Conservation (phyloP, 2,888 invertebrate species). For the Sericinus montela region DNA sequence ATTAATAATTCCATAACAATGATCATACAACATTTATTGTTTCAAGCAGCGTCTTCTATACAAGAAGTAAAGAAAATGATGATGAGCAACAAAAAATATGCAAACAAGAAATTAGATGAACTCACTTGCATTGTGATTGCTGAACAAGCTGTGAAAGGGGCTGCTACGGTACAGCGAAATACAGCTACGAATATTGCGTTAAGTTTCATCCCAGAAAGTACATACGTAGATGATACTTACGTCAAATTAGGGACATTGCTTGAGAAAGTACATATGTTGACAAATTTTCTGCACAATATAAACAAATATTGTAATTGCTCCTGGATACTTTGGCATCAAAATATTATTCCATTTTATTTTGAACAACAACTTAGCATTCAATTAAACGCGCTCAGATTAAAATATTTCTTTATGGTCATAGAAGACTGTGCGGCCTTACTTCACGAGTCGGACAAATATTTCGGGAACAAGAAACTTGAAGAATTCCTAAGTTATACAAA, state of each 20-base stretch:
- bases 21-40: slow-evolving; percentile 88
- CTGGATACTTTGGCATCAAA: slow-evolving; percentile 90
- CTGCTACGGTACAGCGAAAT: slow-evolving; percentile 81
- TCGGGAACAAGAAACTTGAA: slow-evolving; percentile 41
- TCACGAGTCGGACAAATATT: slow-evolving; percentile 52
- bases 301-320: slow-evolving; percentile 84
- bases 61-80: slow-evolving; percentile 83
- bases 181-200: slow-evolving; percentile 83
- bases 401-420: slow-evolving; percentile 64
- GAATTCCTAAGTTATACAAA: slow-evolving; percentile 55
- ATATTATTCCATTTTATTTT: slow-evolving; percentile 87
- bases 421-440: slow-evolving; percentile 63
- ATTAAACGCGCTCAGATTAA: slow-evolving; percentile 81
- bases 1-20: slow-evolving; percentile 87
- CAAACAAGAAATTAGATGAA: slow-evolving; percentile 83
- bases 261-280: slow-evolving; percentile 82
- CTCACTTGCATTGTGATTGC: slow-evolving; percentile 87
- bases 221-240: slow-evolving; percentile 82
- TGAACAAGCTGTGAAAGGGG: slow-evolving; percentile 82
- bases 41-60: slow-evolving; percentile 84
- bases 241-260: slow-evolving; percentile 80
- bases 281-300: slow-evolving; percentile 79
- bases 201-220: slow-evolving; percentile 81
- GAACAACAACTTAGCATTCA: slow-evolving; percentile 84
- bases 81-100: slow-evolving; percentile 81